Evolutionary conservation across 2,797 vertebrate species (phyloP), one percentile per base, ranked within the genome.

Genomic region (Sibirionetta formosa): DNA sequence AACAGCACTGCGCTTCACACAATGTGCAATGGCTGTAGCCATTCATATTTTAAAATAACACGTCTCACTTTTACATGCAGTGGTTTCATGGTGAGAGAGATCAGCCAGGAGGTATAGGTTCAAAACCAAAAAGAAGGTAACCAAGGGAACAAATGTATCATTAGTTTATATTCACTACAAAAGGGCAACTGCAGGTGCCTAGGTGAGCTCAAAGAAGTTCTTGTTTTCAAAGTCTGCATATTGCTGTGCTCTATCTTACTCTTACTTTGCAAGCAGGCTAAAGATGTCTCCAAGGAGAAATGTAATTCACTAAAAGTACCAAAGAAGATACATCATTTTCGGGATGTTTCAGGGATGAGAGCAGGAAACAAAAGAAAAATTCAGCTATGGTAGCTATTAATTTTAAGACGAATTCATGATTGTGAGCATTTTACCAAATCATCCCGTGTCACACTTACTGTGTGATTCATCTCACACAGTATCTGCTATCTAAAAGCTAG

Each of bases 241-340:
- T 26, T 33, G 36, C 86, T 85, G 54, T 65, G 86, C 75, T 93
- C 31, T 70, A 33, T 36, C 82, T 58, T 23, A 86, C 61, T 92
- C 73, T 81, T 70, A 44, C 81, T 86, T 86, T 86, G 83, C 81
- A 64, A 78, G 61, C 57, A 90, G 69, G 86, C 48, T 88, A 64
- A 86, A 92, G 83, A 78, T 72, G 27, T 84, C 86, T 73, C 20
- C 1, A 27, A 86, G 93, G 86, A 88, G 44, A 86, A 84, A 66
- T 51, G 13, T 5, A 31, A 31, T 83, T 94, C 60, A 75, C 61
- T 88, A 31, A 7, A 81, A 78, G 44, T 60, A 72, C 57, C 50
- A 75, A 26, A 71, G 44, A 76, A 82, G 46, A 56, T 5, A 81
- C 42, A 46, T 14, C 1, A 50, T 54, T 64, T 42, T 64, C 7